Base-by-base conservation (phyloP, 2,113 vertebrate genomes). In the Megaleporinus macrocephalus region DNA sequence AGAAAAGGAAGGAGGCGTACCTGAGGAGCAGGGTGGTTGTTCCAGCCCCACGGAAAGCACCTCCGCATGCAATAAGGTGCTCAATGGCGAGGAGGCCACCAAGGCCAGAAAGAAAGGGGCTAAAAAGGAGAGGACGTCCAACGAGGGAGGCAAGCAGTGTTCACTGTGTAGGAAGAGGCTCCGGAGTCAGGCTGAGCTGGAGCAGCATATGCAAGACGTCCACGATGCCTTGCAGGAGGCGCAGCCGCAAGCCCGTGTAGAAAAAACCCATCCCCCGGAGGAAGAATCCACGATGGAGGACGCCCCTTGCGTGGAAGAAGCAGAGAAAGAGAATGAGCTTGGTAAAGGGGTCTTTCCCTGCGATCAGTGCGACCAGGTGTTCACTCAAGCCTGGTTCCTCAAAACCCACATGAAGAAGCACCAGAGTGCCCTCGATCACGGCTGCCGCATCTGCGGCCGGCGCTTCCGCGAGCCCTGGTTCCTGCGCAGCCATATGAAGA, bases 401-500 rank as follows among this genome's bases (percentile, higher is more conserved):
- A 99, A 99, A 90, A 93, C 96, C 20, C 98, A 99, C 91, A 97
- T 98, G 96, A 98, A 97, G 90, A 96, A 95, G 84, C 98, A 99
- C 86, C 90, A 95, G 16, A 94, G 95, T 57, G 92, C 95, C 24
- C 96, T 97, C 83, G 96, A 99, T 88, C 96, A 99, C 0, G 96
- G 97, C 14, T 99, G 98, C 86, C 96, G 97, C 83, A 96, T 99
- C 81, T 99, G 98, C 7, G 98, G 97, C 33, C 95, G 97, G 1
- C 94, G 97, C 36, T 99, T 99, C 91, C 98, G 98, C 76, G 97
- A 99, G 87, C 94, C 96, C 1, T 99, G 98, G 98, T 99, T 98
- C 88, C 95, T 99, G 51, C 98, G 98, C 89, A 99, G 98, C 86
- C 98, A 99, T 81, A 99, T 99, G 98, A 98, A 98, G 92, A 97